phyloP scores from a whole-genome alignment of 2,797 vertebrate genomes.

The Loris lydekkerianus region DNA sequence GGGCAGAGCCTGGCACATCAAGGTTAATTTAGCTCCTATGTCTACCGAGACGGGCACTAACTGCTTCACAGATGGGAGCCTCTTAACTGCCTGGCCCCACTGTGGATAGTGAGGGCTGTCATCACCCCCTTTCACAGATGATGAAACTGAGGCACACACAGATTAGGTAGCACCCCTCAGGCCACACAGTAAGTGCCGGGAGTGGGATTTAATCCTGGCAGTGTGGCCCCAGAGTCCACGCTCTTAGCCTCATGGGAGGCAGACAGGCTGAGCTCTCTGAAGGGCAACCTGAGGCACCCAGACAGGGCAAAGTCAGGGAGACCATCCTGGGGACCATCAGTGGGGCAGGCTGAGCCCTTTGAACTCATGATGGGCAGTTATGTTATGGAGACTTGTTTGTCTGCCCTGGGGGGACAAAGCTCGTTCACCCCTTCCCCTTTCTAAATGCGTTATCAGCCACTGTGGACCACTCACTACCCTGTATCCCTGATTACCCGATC shows the following conservation, averaged over 20 bases:
- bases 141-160: neutral
- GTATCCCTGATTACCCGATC: too few species aligned
- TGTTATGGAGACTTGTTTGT: too few species aligned
- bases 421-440: too few species aligned
- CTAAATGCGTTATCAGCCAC: too few species aligned
- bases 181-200: neutral
- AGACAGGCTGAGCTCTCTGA: too few species aligned
- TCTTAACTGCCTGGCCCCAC: neutral
- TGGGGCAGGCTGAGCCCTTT: too few species aligned
- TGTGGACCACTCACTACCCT: too few species aligned
- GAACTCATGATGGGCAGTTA: too few species aligned
- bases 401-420: too few species aligned
- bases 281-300: too few species aligned
- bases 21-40: neutral
- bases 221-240: neutral
- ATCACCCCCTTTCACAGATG: neutral
- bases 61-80: neutral
- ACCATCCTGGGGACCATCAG: too few species aligned
- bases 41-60: rapidly evolving
- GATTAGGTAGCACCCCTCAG: neutral
- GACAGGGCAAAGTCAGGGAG: too few species aligned
- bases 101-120: rapidly evolving
- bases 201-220: neutral
- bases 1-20: rapidly evolving
- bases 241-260: neutral